Evolutionary conservation across 2,113 vertebrate genomes (phyloP), one percentile per base, ranked within the genome.

Genomic region (Eonycteris spelaea): DNA sequence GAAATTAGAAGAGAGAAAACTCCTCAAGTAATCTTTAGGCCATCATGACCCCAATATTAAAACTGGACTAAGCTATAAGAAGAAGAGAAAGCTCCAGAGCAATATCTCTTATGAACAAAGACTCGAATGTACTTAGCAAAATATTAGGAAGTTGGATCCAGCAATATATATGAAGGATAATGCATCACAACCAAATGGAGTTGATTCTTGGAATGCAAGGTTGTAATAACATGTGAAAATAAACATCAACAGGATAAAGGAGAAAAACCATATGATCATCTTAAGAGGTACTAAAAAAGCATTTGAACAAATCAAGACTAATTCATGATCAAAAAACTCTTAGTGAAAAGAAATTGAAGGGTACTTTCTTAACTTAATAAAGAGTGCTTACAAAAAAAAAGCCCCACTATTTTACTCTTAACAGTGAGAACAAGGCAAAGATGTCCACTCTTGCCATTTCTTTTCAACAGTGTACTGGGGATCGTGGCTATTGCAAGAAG

Each of bases 1-100:
- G 22, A 92, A 89, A 79, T 88, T 85, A 48, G 26, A 82, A 55
- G 65, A 87, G 11, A 19, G 14, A 48, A 83, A 2, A 87, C 6
- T 80, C 77, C 19, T 70, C 75, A 91, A 94, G 38, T 71, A 45
- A 43, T 38, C 48, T 91, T 70, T 70, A 70, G 75, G 22, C 51
- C 75, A 73, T 40, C 43, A 35, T 43, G 67, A 80, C n/a, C 18
- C 30, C 91, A 16, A 86, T 82, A 43, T 67, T 86, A 87, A 86
- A 91, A 86, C 16, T 11, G 65, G 38, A 63, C 30, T 68, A 71
- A 95, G 18, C 61, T 85, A 91, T 53, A 30, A 40, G 6, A 83
- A 87, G 48, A 96, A 74, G n/a, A 90, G 86, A 94, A 94, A 83
- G n/a, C 61, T 61, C 45, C 18, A 91, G 26, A 91, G n/a, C 61